phyloP scores from a whole-genome alignment of 2,888 invertebrate genomes.

The Hydrotaea diabolus region DNA sequence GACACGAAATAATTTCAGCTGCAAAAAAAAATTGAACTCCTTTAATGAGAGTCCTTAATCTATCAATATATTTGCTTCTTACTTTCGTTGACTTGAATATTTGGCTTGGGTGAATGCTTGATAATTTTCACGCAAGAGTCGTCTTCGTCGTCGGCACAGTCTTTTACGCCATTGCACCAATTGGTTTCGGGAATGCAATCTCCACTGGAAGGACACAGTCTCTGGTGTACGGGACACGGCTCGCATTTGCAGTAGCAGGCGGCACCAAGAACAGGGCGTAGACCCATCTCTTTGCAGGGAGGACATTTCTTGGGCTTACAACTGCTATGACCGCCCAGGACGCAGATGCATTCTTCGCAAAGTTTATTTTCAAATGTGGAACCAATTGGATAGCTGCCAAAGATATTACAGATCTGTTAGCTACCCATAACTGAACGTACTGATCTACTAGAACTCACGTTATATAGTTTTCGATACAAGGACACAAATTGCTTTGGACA shows the following conservation, averaged over 20 bases:
- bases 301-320: constrained; percentile 88
- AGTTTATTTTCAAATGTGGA: constrained; percentile 86
- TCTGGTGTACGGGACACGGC: constrained; percentile 85
- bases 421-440: too few relatives aligned
- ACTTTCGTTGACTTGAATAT: constrained; percentile 74
- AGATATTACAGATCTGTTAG: background rate
- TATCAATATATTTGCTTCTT: constrained; percentile 51
- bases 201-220: constrained; percentile 88
- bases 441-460: constrained; percentile 78
- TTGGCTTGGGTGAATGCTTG: constrained; percentile 70
- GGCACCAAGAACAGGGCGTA: constrained; percentile 83
- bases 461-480: constrained; percentile 88
- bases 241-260: constrained; percentile 90
- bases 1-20: constrained; percentile 79
- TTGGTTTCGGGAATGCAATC: constrained; percentile 85
- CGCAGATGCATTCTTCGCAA: constrained; percentile 90
- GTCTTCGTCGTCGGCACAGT: constrained; percentile 92
- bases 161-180: constrained; percentile 91
- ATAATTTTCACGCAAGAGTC: constrained; percentile 82
- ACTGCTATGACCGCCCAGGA: constrained; percentile 86
- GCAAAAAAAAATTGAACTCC: constrained; percentile 6
- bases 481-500: constrained; percentile 87
- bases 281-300: constrained; percentile 82
- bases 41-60: background rate
- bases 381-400: constrained; percentile 86